Conservation (phyloP, 2,113 vertebrate species). For the Lontra canadensis region DNA sequence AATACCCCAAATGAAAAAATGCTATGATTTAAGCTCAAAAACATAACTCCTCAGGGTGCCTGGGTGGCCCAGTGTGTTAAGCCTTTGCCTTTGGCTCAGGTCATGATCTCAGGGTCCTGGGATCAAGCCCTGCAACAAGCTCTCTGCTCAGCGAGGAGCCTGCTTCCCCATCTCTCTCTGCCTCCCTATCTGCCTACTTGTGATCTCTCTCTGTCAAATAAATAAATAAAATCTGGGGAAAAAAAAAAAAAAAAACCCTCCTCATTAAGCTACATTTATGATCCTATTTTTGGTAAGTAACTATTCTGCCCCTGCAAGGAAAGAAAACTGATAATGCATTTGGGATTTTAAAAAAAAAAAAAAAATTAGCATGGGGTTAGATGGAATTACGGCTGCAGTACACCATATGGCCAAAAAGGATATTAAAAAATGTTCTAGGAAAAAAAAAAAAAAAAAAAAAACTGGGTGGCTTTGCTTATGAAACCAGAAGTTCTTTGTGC, state of each 20-base stretch:
- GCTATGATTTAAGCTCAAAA: background rate
- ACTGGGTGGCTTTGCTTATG: background rate
- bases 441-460: background rate
- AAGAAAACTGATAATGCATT: conserved; percentile 7
- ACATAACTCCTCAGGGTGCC: background rate
- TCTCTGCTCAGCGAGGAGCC: too few species aligned
- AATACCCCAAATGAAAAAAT: background rate
- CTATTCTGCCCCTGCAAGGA: background rate
- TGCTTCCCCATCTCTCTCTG: too few species aligned
- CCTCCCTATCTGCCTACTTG: too few species aligned
- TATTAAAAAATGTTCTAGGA: background rate
- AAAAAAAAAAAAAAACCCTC: background rate
- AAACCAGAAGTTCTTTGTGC: background rate
- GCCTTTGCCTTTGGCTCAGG: too few species aligned
- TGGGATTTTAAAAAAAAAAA: background rate
- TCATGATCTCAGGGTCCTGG: too few species aligned
- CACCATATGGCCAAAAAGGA: background rate
- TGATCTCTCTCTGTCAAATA: too few species aligned
- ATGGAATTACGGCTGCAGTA: background rate
- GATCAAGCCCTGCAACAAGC: too few species aligned
- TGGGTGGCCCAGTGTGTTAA: too few species aligned
- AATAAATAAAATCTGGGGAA: too few species aligned
- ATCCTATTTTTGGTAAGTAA: conserved; percentile 33
- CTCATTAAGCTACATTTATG: background rate
- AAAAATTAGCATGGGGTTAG: background rate